Percentiles rank a stretch among this genome's conserved stretches.
These are phyloP conservation scores for Diadumene lineata DNA, from an alignment of 92 coral and sea anemone species.

Conservation along the genomic window DNA sequence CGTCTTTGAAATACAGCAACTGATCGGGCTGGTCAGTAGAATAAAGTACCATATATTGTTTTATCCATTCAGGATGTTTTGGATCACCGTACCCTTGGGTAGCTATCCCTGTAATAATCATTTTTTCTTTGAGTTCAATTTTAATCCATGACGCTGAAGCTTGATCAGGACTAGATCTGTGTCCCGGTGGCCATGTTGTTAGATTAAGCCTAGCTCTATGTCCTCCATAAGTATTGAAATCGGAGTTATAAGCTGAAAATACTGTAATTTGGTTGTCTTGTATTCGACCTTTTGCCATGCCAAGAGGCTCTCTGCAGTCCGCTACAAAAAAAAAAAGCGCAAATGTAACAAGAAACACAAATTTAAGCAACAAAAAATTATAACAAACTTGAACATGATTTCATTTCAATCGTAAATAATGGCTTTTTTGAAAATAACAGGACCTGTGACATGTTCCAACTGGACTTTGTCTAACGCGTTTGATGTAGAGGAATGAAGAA, in stretches of 20 bases:
- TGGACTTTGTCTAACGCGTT: constrained; percentile 10
- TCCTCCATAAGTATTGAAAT: constrained; percentile 72
- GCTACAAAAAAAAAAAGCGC: constrained; percentile 62
- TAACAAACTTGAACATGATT: background rate
- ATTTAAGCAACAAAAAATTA: background rate
- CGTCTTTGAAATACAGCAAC: constrained; percentile 47
- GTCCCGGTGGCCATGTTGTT: constrained; percentile 77
- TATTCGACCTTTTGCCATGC: constrained; percentile 61
- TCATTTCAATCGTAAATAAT: background rate
- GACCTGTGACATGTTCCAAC: constrained; percentile 41
- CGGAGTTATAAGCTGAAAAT: constrained; percentile 57
- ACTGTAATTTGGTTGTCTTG: constrained; percentile 68
- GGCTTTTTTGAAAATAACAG: background rate
- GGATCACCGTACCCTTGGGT: constrained; percentile 85
- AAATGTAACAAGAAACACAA: constrained; percentile 1
- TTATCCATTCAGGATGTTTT: constrained; percentile 61
- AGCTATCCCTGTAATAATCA: constrained; percentile 74
- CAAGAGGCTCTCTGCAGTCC: constrained; percentile 64
- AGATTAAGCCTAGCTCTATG: constrained; percentile 79
- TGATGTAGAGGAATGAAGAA: background rate
- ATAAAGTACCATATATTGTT: constrained; percentile 59
- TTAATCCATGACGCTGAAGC: constrained; percentile 61
- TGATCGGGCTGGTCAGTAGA: constrained; percentile 58
- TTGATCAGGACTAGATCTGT: constrained; percentile 55
- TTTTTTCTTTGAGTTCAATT: constrained; percentile 56